Evolutionary conservation across 2,113 vertebrate species (phyloP).

Genomic region (Microtus ochrogaster): DNA sequence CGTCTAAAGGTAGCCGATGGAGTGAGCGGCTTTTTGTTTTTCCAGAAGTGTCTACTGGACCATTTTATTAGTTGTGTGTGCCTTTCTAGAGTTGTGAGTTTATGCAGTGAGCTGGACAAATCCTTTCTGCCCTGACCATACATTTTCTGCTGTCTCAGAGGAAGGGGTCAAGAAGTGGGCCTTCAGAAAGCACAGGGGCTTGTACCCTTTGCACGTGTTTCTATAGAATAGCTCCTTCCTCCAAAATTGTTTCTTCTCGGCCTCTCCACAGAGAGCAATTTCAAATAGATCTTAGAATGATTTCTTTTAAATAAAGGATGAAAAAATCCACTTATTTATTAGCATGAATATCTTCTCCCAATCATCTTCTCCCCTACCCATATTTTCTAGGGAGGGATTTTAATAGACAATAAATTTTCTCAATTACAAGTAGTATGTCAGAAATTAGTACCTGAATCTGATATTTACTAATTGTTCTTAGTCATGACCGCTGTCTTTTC

Average conservation of each 20-base stretch:
- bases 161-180: neutral
- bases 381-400: conserved; percentile 41
- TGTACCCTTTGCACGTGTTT: neutral
- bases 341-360: neutral
- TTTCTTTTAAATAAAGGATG: conserved; percentile 53
- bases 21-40: neutral
- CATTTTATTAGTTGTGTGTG: conserved; percentile 40
- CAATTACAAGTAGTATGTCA: conserved; percentile 38
- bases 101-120: conserved; percentile 18
- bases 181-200: conserved; percentile 10
- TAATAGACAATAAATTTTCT: conserved; percentile 56
- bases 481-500: conserved; percentile 43
- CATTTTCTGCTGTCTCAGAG: conserved; percentile 11
- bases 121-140: conserved; percentile 1
- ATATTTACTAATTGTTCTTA: conserved; percentile 63
- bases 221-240: conserved; percentile 31
- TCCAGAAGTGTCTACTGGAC: conserved; percentile 27
- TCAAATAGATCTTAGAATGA: conserved; percentile 18
- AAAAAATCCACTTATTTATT: conserved; percentile 57
- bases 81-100: conserved; percentile 52
- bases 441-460: conserved; percentile 8
- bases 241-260: conserved; percentile 46
- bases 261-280: conserved; percentile 56
- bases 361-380: neutral
- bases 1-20: conserved; percentile 17